Evolutionary conservation across 2,888 invertebrate species (phyloP).

Genomic region (Mesorhabditis spiculigera): DNA sequence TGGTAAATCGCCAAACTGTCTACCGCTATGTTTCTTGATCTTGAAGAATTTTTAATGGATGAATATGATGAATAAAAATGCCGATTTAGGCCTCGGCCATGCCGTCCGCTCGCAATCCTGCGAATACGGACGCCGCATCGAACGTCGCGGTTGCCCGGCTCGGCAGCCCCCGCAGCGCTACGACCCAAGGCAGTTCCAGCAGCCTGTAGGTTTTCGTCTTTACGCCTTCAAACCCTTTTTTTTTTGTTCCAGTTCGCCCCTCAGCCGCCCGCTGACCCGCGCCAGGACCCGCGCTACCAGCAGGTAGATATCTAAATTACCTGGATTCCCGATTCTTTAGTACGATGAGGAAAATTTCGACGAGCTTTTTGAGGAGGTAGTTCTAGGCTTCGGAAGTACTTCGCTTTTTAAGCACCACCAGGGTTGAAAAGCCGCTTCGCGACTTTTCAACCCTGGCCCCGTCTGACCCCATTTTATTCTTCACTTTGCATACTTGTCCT

Average conservation of each 20-base stretch:
- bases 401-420: background rate
- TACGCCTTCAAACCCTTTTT: background rate
- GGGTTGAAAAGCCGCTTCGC: no score
- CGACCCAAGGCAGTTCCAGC: background rate
- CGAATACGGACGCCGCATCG: conserved; percentile 47
- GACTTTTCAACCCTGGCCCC: no score
- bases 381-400: background rate
- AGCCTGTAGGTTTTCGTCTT: conserved; percentile 1
- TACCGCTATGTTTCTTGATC: background rate
- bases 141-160: conserved; percentile 50
- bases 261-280: background rate
- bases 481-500: no score
- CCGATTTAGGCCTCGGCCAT: conserved; percentile 14
- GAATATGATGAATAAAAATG: background rate
- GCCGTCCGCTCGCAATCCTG: conserved; percentile 45
- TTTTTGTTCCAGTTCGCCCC: conserved; percentile 2
- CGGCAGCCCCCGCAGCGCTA: conserved; percentile 32
- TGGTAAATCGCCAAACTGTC: background rate
- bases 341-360: no score
- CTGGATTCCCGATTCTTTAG: no score
- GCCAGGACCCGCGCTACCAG: background rate
- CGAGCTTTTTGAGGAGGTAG: background rate
- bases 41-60: background rate
- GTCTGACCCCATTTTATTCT: no score
- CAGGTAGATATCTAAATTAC: background rate